Evolutionary conservation across 2,113 vertebrate genomes (phyloP).

Genomic region (Takifugu flavidus): DNA sequence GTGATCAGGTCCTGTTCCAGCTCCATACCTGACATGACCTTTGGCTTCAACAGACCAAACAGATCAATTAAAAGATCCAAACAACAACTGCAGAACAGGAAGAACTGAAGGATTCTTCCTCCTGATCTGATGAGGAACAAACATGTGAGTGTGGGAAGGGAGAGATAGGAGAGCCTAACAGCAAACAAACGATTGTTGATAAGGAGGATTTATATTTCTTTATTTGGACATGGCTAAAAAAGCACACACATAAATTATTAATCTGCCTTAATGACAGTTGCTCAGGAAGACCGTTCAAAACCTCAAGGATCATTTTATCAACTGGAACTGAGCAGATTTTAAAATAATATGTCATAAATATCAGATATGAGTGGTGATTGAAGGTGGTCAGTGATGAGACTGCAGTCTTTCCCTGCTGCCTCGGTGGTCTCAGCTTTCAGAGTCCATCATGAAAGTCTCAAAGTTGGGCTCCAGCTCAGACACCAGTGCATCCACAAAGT

Average conservation of each 20-base stretch:
- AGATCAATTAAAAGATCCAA: slow-evolving; percentile 56
- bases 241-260: too few relatives aligned
- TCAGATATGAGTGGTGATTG: too few relatives aligned
- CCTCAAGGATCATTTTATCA: too few relatives aligned
- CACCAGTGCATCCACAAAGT: slow-evolving; percentile 91
- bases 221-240: too few relatives aligned
- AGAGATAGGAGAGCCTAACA: neutral
- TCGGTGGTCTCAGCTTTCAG: slow-evolving; percentile 68
- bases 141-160: neutral
- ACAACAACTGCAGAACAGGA: slow-evolving; percentile 62
- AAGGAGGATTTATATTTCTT: too few relatives aligned
- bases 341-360: too few relatives aligned
- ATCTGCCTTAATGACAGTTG: too few relatives aligned
- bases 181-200: too few relatives aligned
- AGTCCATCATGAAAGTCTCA: slow-evolving; percentile 90
- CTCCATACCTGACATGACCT: slow-evolving; percentile 1
- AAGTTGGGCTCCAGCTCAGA: slow-evolving; percentile 90
- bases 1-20: neutral
- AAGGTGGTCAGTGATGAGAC: slow-evolving; percentile 9
- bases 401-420: neutral
- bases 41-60: slow-evolving; percentile 51
- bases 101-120: slow-evolving; percentile 58
- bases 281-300: too few relatives aligned
- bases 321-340: too few relatives aligned
- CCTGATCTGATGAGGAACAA: slow-evolving; percentile 59